Base-by-base conservation (phyloP, 2,888 invertebrate genomes). In the Meiosimyza decipiens region DNA sequence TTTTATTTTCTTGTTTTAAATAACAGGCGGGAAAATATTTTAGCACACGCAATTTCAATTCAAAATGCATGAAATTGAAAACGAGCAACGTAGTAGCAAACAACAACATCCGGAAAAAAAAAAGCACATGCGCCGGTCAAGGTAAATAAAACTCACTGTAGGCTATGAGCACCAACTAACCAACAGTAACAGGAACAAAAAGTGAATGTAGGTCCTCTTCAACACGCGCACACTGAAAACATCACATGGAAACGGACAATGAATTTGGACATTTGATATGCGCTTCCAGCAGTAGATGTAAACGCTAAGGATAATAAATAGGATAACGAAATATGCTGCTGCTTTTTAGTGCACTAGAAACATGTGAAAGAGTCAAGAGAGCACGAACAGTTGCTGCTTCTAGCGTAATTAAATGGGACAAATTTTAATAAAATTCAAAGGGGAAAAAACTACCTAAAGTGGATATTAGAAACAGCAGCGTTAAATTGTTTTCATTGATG, bases 31-130 rank as follows among this genome's bases (percentile, higher is more conserved):
- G 22, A 28, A 18, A 51, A 64, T 51, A 64, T 64, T 50, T 64
- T 64, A 22, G 55, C 52, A 33, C 60, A 28, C 60, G 22, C 33
- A 33, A 16, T 68, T 68, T 59, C 68, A 68, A 57, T 57, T 57
- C 68, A 59, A 68, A 68, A 28, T 68, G 28, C 68, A 68, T 68
- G 68, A 68, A 68, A 68, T 68, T 68, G 68, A 68, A 68, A 57
- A 49, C 50, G 49, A 68, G 28, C 68, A 28, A 28, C 13, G 59
- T 22, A 15, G 40, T 57, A 47, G n/a, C 40, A 16, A 47, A 55
- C 57, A 60, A 22, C 22, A 33, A 28, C 59, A 60, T 33, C 28
- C 16, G 49, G 12, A 6, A 5, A 22, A 16, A 22, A 51, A 18
- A 33, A 0, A 33, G 40, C 22, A 13, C 16, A 33, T 62, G 62